These are phyloP conservation scores for Rostratula benghalensis DNA, from an alignment of 2,113 vertebrate species.

Conservation along the genomic window DNA sequence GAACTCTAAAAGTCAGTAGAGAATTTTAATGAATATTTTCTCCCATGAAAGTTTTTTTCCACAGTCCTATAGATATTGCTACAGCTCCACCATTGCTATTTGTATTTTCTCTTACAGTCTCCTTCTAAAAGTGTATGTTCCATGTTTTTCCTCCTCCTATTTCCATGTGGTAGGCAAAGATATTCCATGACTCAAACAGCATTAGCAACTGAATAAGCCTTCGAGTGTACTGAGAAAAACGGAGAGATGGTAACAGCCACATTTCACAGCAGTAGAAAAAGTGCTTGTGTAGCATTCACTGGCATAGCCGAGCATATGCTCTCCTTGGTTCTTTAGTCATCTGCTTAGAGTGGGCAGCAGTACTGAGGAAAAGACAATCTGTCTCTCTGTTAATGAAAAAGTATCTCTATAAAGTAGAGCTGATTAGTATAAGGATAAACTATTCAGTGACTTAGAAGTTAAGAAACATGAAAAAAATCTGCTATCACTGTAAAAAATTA, in stretches of 20 bases:
- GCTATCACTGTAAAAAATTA: not conserved
- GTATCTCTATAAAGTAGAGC: not conserved
- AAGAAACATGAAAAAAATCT: not conserved
- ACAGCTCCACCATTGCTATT: not conserved
- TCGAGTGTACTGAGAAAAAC: constrained; percentile 11
- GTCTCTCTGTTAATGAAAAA: constrained; percentile 45
- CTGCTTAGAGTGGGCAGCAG: constrained; percentile 46
- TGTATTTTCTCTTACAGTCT: not conserved
- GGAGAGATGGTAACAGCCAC: constrained; percentile 14
- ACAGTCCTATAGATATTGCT: not conserved
- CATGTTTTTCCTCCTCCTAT: constrained; percentile 1
- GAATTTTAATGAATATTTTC: not conserved
- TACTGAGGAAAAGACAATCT: constrained; percentile 54
- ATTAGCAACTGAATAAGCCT: constrained; percentile 37
- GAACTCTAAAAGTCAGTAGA: not conserved
- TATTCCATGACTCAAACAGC: constrained; percentile 37
- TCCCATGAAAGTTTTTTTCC: not conserved
- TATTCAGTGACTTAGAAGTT: constrained; percentile 6
- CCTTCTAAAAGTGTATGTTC: not conserved
- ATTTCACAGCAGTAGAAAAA: constrained; percentile 47
- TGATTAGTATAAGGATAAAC: constrained; percentile 11
- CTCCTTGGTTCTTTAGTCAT: constrained; percentile 32
- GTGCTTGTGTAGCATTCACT: constrained; percentile 36
- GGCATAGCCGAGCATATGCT: constrained; percentile 44
- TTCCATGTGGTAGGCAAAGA: constrained; percentile 40